Conservation (phyloP, 1,140 invertebrate genomes). For the Musca vetustissima region DNA sequence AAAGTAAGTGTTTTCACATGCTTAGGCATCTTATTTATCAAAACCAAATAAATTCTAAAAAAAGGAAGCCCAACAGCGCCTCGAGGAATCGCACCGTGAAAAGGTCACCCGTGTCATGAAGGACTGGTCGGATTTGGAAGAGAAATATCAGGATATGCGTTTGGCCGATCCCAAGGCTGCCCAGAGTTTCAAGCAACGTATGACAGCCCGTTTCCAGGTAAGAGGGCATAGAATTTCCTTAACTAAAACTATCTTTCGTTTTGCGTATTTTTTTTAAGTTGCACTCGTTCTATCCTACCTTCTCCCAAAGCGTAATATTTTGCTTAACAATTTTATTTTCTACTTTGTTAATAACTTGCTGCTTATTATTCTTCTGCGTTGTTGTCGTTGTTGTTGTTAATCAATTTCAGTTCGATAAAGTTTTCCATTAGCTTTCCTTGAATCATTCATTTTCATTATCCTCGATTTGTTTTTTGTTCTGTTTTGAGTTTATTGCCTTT, state of each 20-base stretch:
- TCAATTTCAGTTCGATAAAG: no score
- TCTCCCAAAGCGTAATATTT: neutral
- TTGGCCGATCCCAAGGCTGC: conserved; percentile 87
- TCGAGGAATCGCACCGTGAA: conserved; percentile 90
- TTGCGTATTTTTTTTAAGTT: neutral
- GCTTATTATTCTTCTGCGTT: no score
- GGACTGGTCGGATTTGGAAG: conserved; percentile 97
- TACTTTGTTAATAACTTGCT: no score
- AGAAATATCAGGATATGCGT: conserved; percentile 95
- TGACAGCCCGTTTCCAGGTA: conserved; percentile 93
- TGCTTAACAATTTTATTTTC: neutral
- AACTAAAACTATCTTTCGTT: no score
- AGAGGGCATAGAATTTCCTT: no score
- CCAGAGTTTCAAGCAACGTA: conserved; percentile 93
- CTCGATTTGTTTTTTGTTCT: neutral
- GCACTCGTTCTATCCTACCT: neutral
- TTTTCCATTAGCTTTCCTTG: no score
- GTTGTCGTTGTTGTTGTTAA: no score
- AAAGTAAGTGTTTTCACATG: conserved; percentile 53
- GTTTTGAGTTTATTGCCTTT: neutral
- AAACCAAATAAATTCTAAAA: conserved; percentile 56
- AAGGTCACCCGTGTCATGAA: conserved; percentile 95
- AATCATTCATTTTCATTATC: neutral
- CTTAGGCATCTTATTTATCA: conserved; percentile 47
- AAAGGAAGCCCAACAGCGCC: conserved; percentile 76